phyloP scores from a whole-genome alignment of 2,888 invertebrate genomes.

The Adela reaumurella region DNA sequence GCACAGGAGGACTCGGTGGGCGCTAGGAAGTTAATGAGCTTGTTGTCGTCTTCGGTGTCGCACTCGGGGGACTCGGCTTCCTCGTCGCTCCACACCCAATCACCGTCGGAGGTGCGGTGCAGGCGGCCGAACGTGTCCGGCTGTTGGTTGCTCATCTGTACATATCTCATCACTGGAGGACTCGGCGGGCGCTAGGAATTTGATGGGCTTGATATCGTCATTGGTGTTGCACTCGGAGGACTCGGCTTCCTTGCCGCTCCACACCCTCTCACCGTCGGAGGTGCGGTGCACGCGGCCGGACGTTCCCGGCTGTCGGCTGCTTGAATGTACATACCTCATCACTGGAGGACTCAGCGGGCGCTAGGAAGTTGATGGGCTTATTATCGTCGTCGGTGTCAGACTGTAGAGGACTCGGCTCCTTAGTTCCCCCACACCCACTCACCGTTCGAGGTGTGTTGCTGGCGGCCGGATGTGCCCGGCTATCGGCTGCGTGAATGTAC shows the following conservation, averaged over 20 bases:
- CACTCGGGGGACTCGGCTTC: conserved; percentile 57
- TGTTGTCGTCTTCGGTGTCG: conserved; percentile 48
- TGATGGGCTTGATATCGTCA: conserved; percentile 57
- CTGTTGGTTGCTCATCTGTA: conserved; percentile 68
- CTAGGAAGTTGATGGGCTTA: conserved; percentile 60
- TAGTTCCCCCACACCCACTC: conserved; percentile 99
- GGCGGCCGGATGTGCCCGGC: conserved; percentile 79
- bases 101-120: conserved; percentile 92
- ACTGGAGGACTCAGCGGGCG: conserved; percentile 58
- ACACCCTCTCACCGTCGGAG: conserved; percentile 97
- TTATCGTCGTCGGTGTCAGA: conserved; percentile 49
- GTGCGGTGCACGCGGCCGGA: conserved; percentile 86
- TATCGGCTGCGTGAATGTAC: conserved; percentile 67
- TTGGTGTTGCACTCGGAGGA: conserved; percentile 51
- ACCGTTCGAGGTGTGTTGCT: conserved; percentile 92
- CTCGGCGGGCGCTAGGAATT: conserved; percentile 56
- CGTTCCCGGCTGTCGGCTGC: conserved; percentile 81
- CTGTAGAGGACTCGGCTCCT: conserved; percentile 56
- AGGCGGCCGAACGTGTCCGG: conserved; percentile 83
- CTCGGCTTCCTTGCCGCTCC: conserved; percentile 93
- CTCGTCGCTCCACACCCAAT: conserved; percentile 98
- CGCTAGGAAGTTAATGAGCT: conserved; percentile 60
- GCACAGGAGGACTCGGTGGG: conserved; percentile 60
- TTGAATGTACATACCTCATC: conserved; percentile 56
- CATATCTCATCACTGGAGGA: conserved; percentile 53